phyloP scores from a whole-genome alignment of 2,888 invertebrate genomes.

The Dryadula phaetusa region DNA sequence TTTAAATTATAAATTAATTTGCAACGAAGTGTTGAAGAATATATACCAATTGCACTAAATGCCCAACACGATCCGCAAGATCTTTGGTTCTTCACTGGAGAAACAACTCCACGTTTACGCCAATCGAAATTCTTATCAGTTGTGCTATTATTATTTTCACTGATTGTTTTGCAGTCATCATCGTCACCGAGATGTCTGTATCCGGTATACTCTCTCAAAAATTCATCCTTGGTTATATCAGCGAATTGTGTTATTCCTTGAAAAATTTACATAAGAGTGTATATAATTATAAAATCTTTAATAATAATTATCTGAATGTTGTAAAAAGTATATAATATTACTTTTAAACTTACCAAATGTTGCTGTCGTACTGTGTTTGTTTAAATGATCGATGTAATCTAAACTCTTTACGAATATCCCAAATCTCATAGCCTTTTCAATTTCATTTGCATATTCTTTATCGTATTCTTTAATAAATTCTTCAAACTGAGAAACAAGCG shows the following conservation, averaged over 20 bases:
- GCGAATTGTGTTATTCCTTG: conserved; percentile 39
- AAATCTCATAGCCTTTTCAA: conserved; percentile 14
- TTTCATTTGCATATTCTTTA: conserved; percentile 7
- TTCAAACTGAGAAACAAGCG: background rate
- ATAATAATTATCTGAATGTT: no score
- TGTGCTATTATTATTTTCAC: background rate
- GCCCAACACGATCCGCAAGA: conserved; percentile 93
- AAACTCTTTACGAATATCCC: conserved; percentile 20
- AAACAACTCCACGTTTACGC: conserved; percentile 90
- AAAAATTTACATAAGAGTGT: background rate
- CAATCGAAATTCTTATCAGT: conserved; percentile 83
- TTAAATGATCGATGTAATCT: conserved; percentile 12
- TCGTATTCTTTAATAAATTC: conserved; percentile 6
- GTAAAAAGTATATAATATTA: no score
- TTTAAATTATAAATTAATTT: background rate
- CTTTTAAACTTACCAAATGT: conserved; percentile 11
- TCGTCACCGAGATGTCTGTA: background rate
- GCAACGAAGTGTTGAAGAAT: background rate
- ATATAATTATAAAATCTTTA: no score
- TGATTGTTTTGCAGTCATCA: background rate
- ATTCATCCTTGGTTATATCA: conserved; percentile 46
- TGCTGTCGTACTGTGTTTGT: conserved; percentile 1
- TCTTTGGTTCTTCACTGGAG: conserved; percentile 90
- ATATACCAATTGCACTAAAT: conserved; percentile 45
- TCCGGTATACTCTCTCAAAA: conserved; percentile 28